These are phyloP conservation scores for Egretta garzetta DNA, from an alignment of 2,113 vertebrate species.

Conservation along the genomic window DNA sequence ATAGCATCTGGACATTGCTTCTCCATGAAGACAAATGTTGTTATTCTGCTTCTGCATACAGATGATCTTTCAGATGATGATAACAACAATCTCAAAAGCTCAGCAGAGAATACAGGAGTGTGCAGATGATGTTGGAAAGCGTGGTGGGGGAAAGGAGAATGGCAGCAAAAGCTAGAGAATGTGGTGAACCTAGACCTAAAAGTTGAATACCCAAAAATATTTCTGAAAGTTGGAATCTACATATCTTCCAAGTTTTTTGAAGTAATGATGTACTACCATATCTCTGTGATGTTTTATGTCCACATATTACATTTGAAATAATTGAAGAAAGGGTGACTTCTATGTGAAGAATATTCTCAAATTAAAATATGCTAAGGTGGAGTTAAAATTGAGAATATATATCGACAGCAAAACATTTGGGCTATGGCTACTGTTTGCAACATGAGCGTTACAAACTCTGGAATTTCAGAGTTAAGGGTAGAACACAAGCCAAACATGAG, in stretches of 20 bases:
- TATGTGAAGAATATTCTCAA: background rate
- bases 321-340: background rate
- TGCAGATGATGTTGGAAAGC: background rate
- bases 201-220: background rate
- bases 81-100: background rate
- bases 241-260: background rate
- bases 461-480: background rate
- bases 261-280: background rate
- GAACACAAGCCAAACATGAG: background rate
- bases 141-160: background rate
- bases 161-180: background rate
- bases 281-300: background rate
- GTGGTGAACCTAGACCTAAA: background rate
- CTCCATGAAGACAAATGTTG: background rate
- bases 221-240: background rate
- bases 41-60: background rate
- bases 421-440: background rate
- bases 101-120: background rate
- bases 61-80: background rate
- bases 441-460: background rate
- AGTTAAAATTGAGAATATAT: background rate
- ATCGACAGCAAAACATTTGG: background rate
- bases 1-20: background rate
- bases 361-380: background rate
- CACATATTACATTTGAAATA: rapidly evolving